Evolutionary conservation across 2,888 invertebrate species (phyloP).

Genomic region (Euclidia mi): DNA sequence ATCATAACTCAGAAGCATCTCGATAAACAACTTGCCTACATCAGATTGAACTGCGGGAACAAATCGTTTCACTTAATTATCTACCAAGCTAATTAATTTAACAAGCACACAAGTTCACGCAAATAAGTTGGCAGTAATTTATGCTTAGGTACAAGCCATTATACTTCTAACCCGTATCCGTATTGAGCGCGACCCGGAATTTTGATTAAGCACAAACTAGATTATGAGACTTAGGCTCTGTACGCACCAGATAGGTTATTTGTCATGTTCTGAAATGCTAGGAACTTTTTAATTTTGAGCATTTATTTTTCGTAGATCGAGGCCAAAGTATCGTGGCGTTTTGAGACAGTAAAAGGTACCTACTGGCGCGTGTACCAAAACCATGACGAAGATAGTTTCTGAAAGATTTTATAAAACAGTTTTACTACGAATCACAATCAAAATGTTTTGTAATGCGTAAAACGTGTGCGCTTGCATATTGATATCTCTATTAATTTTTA

Average conservation of each 20-base stretch:
- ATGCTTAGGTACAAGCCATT: slow-evolving; percentile 68
- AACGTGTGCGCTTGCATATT: too few relatives aligned
- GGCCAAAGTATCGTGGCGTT: too few relatives aligned
- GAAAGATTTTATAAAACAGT: too few relatives aligned
- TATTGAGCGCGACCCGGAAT: slow-evolving; percentile 81
- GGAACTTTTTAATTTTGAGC: too few relatives aligned
- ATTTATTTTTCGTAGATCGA: too few relatives aligned
- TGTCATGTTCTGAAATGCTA: too few relatives aligned
- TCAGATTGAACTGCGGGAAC: slow-evolving; percentile 41
- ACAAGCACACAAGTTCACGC: slow-evolving; percentile 42
- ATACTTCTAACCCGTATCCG: slow-evolving; percentile 68
- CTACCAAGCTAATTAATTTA: slow-evolving; percentile 51
- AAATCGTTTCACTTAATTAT: slow-evolving; percentile 56
- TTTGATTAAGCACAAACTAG: slow-evolving; percentile 86
- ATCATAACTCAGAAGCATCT: neutral
- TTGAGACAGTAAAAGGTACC: too few relatives aligned
- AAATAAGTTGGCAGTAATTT: slow-evolving; percentile 64
- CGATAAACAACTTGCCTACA: slow-evolving; percentile 13
- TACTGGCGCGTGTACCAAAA: too few relatives aligned
- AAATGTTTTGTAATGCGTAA: too few relatives aligned
- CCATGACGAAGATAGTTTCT: too few relatives aligned
- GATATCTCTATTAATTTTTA: too few relatives aligned
- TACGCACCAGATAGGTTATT: slow-evolving; percentile 10
- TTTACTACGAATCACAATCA: too few relatives aligned
- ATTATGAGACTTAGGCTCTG: slow-evolving; percentile 63